Evolutionary conservation across 2,888 invertebrate species (phyloP), one percentile per base, ranked within the genome.

Genomic region (Timandra comae): DNA sequence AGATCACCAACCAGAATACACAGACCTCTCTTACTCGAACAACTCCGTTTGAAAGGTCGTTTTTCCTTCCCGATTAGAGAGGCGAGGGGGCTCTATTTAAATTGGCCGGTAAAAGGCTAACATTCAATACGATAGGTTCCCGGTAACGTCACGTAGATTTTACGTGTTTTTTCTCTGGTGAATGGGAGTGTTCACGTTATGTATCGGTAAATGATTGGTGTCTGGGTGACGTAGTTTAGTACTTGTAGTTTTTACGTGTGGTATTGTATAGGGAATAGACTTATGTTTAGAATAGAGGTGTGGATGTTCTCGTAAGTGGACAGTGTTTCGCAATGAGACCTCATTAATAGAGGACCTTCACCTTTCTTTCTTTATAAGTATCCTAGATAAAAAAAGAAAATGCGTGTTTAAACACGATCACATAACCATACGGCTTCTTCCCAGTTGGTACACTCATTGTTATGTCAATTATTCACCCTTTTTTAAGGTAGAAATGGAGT

Each of bases 111-210:
- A 35, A 44, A 41, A 46, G 57, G 41, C 50, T 61, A 73, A 78
- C 77, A 73, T 81, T 84, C 81, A 73, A 84, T 82, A 59, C 52
- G 59, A 76, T 79, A 47, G 67, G 63, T 45, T 52, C 46, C 46
- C 58, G 56, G 54, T 58, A 65, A 77, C 75, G 76, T 77, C 58
- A 80, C 84, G 84, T 84, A 81, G 76, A 80, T 76, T 79, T 80
- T 81, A 76, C 64, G 51, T 45, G 56, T 52, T 60, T 60, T 71
- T 76, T 70, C 63, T 57, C 52, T n/a, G n/a, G 57, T 63, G 59
- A 53, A 61, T 63, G 61, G 60, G 59, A 48, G 59, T 47, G 44
- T 41, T 52, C 43, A 49, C 52, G 52, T 39, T 37, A 35, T 41
- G 53, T 58, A 65, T 69, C 60, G 65, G 64, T 57, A 55, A 49